Percentiles rank a stretch among this genome's conserved stretches.
Conservation (phyloP, 2,113 vertebrate genomes). For the Triplophysa dalaica region DNA sequence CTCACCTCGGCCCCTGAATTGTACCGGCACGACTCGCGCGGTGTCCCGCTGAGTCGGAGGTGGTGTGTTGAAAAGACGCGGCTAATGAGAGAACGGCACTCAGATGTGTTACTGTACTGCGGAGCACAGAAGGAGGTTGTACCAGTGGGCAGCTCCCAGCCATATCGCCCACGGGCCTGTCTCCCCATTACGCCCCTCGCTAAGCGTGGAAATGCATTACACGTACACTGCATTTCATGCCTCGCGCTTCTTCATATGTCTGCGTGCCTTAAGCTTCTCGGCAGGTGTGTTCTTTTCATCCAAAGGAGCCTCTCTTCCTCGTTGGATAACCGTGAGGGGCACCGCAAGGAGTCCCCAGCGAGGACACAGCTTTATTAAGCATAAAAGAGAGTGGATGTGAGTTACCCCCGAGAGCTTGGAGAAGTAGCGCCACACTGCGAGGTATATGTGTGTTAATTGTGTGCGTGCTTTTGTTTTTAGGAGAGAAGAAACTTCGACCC, state of each 20-base stretch:
- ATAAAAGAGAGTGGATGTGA: slow-evolving; percentile 59
- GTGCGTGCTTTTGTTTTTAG: slow-evolving; percentile 33
- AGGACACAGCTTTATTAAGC: slow-evolving; percentile 67
- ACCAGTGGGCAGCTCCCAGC: slow-evolving; percentile 30
- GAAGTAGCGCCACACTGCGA: slow-evolving; percentile 64
- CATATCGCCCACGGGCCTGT: slow-evolving; percentile 31
- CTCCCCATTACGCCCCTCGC: slow-evolving; percentile 48
- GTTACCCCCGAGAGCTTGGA: slow-evolving; percentile 60
- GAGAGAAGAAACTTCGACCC: slow-evolving; percentile 3
- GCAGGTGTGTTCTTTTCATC: slow-evolving; percentile 77
- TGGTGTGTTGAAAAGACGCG: slow-evolving; percentile 44
- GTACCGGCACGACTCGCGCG: slow-evolving; percentile 19
- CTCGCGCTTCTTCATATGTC: slow-evolving; percentile 8
- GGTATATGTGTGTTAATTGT: slow-evolving; percentile 22
- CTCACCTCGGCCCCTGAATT: slow-evolving; percentile 22
- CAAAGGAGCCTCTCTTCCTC: slow-evolving; percentile 30
- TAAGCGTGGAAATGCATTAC: slow-evolving; percentile 56
- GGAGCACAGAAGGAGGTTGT: slow-evolving; percentile 33
- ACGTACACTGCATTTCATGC: slow-evolving; percentile 44
- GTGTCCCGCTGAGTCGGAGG: slow-evolving; percentile 48
- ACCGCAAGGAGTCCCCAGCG: slow-evolving; percentile 60
- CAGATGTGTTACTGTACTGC: slow-evolving; percentile 30
- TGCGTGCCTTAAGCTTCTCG: slow-evolving; percentile 63
- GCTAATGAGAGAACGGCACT: slow-evolving; percentile 46
- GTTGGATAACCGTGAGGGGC: slow-evolving; percentile 46